Evolutionary conservation across 1,140 invertebrate species (phyloP).

Genomic region (Nasonia vitripennis): DNA sequence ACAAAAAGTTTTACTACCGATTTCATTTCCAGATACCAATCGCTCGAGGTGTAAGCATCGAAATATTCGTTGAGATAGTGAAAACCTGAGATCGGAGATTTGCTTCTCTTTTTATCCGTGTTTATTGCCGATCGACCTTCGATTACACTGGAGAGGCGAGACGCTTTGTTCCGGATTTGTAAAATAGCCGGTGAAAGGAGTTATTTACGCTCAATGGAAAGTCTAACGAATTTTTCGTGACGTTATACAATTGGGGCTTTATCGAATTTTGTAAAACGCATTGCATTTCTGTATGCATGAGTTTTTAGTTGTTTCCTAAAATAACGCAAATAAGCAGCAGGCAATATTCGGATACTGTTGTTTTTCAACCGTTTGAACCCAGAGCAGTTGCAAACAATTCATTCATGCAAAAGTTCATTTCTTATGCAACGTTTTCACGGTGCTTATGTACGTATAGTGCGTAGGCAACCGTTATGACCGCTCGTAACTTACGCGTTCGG

Average conservation of each 20-base stretch:
- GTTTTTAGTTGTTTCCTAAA: not conserved
- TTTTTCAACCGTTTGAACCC: not conserved
- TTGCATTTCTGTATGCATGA: not conserved
- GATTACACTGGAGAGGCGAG: not conserved
- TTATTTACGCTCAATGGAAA: slow-evolving; percentile 21
- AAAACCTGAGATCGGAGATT: not conserved
- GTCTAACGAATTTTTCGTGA: slow-evolving; percentile 6
- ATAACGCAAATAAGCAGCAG: not conserved
- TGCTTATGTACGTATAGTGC: not conserved
- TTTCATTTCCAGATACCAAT: not conserved
- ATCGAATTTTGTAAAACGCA: not conserved
- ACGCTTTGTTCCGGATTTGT: slow-evolving; percentile 19
- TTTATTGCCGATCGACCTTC: slow-evolving; percentile 34
- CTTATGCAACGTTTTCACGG: not conserved
- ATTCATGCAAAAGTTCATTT: not conserved
- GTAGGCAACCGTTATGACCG: not conserved
- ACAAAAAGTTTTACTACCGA: too few relatives aligned
- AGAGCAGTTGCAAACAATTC: not conserved
- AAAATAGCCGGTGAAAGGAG: slow-evolving; percentile 32
- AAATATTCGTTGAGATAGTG: not conserved
- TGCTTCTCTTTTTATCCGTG: not conserved
- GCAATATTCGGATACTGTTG: not conserved
- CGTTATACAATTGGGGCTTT: not conserved
- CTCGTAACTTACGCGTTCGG: not conserved
- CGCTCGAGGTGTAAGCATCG: not conserved